Evolutionary conservation across 2,888 invertebrate genomes (phyloP).

Genomic region (Cephus rjabovi): DNA sequence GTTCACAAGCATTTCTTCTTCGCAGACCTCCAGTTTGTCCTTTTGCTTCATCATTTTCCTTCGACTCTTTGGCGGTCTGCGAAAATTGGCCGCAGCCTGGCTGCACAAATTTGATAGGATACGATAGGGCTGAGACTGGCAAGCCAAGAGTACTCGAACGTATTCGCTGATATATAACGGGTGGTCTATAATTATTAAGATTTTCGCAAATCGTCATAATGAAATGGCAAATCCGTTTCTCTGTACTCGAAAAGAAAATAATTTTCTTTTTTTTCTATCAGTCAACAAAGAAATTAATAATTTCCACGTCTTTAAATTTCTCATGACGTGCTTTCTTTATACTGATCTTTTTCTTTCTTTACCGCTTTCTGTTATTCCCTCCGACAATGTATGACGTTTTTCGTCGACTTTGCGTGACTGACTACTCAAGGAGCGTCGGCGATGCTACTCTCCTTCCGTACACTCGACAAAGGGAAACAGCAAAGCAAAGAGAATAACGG

Average conservation of each 20-base stretch:
- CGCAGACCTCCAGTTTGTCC: not conserved
- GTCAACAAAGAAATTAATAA: not conserved
- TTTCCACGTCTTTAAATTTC: not conserved
- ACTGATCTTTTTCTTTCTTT: not conserved
- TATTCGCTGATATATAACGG: not conserved
- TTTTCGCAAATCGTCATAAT: not conserved
- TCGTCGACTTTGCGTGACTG: not conserved
- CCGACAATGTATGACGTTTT: not conserved
- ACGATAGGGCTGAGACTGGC: not conserved
- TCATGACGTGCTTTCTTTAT: not conserved
- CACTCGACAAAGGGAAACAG: not conserved
- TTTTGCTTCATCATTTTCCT: not conserved
- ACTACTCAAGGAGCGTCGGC: constrained; percentile 1
- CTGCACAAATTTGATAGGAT: not conserved
- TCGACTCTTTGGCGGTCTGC: not conserved
- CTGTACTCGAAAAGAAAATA: not conserved
- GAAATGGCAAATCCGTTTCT: not conserved
- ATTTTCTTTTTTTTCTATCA: not conserved
- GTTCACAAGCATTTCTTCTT: not conserved
- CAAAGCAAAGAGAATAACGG: constrained; percentile 25
- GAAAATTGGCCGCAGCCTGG: not conserved
- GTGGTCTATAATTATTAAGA: not conserved
- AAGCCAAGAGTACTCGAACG: not conserved
- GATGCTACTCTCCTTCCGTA: not conserved
- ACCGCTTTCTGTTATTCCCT: not conserved